Conservation (phyloP, 2,888 invertebrate species). For the Elmis aenea region DNA sequence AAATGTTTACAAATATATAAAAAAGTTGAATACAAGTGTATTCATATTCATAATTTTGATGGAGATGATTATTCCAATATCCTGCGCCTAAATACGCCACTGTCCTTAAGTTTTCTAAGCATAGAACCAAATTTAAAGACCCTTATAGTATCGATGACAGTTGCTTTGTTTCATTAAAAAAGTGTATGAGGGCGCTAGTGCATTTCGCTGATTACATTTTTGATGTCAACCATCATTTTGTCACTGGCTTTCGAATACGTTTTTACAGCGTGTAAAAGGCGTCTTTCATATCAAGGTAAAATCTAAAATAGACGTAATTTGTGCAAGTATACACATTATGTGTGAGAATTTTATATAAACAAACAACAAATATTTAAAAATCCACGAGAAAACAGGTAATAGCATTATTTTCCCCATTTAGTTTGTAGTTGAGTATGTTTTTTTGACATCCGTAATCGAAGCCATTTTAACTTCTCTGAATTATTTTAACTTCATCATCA, state of each 20-base stretch:
- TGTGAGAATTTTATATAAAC: slow-evolving; percentile 17
- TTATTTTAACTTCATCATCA: slow-evolving; percentile 6
- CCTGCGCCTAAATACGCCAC: too few species aligned
- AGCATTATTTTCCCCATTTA: slow-evolving; percentile 7
- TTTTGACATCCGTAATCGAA: slow-evolving; percentile 20
- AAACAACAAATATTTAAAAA: slow-evolving; percentile 19
- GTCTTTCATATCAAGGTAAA: slow-evolving; percentile 24
- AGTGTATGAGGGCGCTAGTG: too few species aligned
- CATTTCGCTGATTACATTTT: too few species aligned
- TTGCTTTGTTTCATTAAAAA: too few species aligned
- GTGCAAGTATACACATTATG: slow-evolving; percentile 19
- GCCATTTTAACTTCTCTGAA: slow-evolving; percentile 21
- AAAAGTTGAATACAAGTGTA: too few species aligned
- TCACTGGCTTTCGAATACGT: slow-evolving; percentile 24
- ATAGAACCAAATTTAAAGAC: too few species aligned
- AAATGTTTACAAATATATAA: too few species aligned
- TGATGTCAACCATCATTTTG: slow-evolving; percentile 27
- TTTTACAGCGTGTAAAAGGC: slow-evolving; percentile 23
- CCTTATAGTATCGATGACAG: too few species aligned
- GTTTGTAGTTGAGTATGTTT: slow-evolving; percentile 13
- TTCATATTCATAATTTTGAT: too few species aligned
- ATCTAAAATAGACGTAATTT: slow-evolving; percentile 17
- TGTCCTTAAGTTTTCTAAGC: too few species aligned
- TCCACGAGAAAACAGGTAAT: slow-evolving; percentile 22
- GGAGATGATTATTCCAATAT: too few species aligned